Evolutionary conservation across 2,888 invertebrate species (phyloP).

Genomic region (Brachyopa scutellaris): DNA sequence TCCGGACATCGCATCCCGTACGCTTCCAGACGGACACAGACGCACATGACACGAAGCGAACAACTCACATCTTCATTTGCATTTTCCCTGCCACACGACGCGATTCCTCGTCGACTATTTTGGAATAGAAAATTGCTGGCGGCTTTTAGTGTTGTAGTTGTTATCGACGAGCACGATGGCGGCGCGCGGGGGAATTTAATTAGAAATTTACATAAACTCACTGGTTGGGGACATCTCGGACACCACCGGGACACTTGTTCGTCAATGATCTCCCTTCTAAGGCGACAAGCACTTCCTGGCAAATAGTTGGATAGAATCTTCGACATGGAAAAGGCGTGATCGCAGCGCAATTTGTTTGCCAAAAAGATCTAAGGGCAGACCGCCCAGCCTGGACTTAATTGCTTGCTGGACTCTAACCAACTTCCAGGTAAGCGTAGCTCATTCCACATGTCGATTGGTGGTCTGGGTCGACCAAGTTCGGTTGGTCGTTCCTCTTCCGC

Average conservation of each 20-base stretch:
- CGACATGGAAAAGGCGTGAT: conserved; percentile 67
- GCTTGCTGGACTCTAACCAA: conserved; percentile 35
- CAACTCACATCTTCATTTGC: conserved; percentile 66
- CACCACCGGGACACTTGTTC: conserved; percentile 3
- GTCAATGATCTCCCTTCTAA: not conserved
- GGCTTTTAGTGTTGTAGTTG: conserved; percentile 47
- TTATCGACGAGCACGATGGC: conserved; percentile 15
- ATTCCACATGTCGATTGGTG: conserved; percentile 60
- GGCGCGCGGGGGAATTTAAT: conserved; percentile 3
- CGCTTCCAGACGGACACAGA: conserved; percentile 22
- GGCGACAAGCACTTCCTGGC: conserved; percentile 7
- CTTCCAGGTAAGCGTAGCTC: conserved; percentile 49
- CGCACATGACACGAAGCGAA: conserved; percentile 52
- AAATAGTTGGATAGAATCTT: conserved; percentile 49
- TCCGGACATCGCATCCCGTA: not conserved
- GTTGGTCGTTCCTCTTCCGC: conserved; percentile 27
- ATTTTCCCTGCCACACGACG: conserved; percentile 42
- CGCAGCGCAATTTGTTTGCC: conserved; percentile 65
- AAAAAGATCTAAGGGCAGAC: conserved; percentile 62
- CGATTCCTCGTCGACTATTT: conserved; percentile 30
- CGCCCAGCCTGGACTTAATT: conserved; percentile 57
- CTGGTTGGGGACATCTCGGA: conserved; percentile 5
- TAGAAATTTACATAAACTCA: conserved; percentile 45
- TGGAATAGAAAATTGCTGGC: conserved; percentile 38
- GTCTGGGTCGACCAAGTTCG: conserved; percentile 34